Evolutionary conservation across 2,113 vertebrate species (phyloP).

Genomic region (Merops nubicus): DNA sequence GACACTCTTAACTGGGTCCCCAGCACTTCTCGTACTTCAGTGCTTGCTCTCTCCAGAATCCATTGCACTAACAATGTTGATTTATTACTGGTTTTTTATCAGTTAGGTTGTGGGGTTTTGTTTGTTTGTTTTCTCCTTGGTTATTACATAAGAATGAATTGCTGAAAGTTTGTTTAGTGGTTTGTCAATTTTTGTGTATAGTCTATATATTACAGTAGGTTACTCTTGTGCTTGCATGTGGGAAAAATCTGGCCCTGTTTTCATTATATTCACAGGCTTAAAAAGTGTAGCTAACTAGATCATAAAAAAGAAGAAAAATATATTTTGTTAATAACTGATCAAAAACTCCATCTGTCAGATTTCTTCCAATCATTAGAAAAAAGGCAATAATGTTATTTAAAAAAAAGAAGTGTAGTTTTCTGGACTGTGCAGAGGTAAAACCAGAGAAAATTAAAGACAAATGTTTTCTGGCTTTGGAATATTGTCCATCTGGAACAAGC

Average conservation of each 20-base stretch:
- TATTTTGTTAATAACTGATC: not conserved
- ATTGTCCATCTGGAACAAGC: not conserved
- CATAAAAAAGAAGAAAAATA: not conserved
- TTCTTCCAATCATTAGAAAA: not conserved
- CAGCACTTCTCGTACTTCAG: not conserved
- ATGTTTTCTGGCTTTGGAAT: not conserved
- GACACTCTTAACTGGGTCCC: not conserved
- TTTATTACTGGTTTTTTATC: not conserved
- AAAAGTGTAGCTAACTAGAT: not conserved
- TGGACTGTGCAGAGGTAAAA: not conserved
- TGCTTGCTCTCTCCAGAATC: not conserved
- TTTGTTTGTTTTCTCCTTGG: not conserved
- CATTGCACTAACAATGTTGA: not conserved
- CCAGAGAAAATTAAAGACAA: not conserved
- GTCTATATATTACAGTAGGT: not conserved
- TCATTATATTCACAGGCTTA: not conserved
- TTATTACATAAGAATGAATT: not conserved
- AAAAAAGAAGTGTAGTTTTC: not conserved
- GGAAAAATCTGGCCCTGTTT: not conserved
- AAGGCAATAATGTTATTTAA: not conserved
- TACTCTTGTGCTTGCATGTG: not conserved
- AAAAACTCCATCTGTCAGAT: not conserved
- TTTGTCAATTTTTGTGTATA: not conserved
- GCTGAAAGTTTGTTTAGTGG: not conserved
- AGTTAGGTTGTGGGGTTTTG: not conserved